These are phyloP conservation scores for Parnassius glacialis DNA, from an alignment of 2,888 invertebrate genomes.

Conservation along the genomic window DNA sequence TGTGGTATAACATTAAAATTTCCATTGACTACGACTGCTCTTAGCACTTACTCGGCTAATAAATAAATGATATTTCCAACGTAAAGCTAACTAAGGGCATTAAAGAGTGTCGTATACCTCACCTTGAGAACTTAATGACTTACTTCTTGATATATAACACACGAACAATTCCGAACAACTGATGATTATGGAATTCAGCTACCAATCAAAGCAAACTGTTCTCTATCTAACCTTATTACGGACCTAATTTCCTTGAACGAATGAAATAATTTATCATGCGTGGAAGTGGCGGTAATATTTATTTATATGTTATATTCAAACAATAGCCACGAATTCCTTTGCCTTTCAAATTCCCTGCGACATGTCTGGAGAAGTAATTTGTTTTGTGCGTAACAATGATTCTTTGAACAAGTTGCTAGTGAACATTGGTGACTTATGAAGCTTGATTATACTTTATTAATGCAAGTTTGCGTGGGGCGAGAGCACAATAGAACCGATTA, in stretches of 20 bases:
- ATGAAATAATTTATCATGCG: slow-evolving; percentile 15
- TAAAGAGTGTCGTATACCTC: slow-evolving; percentile 17
- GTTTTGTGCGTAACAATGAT: not conserved
- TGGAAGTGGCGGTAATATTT: not conserved
- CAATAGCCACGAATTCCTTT: slow-evolving; percentile 21
- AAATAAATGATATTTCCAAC: slow-evolving; percentile 4
- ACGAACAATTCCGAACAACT: slow-evolving; percentile 5
- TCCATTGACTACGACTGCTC: not conserved
- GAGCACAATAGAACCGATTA: too few species aligned
- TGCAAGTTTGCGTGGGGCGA: too few species aligned
- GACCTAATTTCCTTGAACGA: not conserved
- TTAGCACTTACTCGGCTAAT: slow-evolving; percentile 9
- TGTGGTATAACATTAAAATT: slow-evolving; percentile 1
- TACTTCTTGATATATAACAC: slow-evolving; percentile 22
- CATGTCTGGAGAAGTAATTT: slow-evolving; percentile 11
- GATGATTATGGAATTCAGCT: slow-evolving; percentile 1
- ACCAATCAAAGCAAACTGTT: not conserved
- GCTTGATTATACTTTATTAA: too few species aligned
- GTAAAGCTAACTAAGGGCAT: slow-evolving; percentile 10
- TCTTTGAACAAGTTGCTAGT: too few species aligned
- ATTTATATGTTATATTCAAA: slow-evolving; percentile 12
- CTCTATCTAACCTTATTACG: not conserved
- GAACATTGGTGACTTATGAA: too few species aligned
- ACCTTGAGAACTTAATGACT: slow-evolving; percentile 28
- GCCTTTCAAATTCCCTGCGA: slow-evolving; percentile 9